Evolutionary conservation across 2,888 invertebrate species (phyloP), one percentile per base, ranked within the genome.

Genomic region (Aspidapion aeneum): DNA sequence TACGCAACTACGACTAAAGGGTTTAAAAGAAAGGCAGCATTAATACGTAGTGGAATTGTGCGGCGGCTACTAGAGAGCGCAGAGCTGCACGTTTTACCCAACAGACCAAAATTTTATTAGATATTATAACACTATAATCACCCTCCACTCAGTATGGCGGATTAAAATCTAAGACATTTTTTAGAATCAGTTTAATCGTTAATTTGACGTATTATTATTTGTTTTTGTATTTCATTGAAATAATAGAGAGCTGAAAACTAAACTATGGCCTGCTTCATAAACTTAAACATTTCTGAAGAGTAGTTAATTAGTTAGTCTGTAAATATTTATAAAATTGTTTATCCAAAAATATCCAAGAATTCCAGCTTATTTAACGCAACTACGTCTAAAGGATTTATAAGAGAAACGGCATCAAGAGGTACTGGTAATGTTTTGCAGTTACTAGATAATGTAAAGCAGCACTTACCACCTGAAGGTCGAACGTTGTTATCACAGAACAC

Each of bases 51-150:
- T 69, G 67, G 69, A 63, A 60, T 54, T 69, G 69, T 56, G 64
- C 60, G 1, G 64, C 64, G 22, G 64, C 64, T 17, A 35, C 64
- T 21, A 75, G 73, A 58, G 70, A 70, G 20, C 75, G 75, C 63
- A 69, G 68, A 58, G 73, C 72, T 3, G 70, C 71, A 19, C 60
- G 75, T 3, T 65, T 68, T 1, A 72, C 74, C 2, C 70, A 64
- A 18, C 74, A 73, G 19, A 68, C 69, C 58, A 68, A 71, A 9
- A 71, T 74, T n/a, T n/a, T n/a, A 68, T 74, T 7, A 69, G 66
- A 19, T 66, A 70, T n/a, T n/a, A 22, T 61, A 65, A 21, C 74
- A 75, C 57, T 74, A 74, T 64, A 74, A 75, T 57, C 64, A 71
- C 7, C 72, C 74, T 1, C 71, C 68, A 5, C 63, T 68, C 49